Conservation (phyloP, 2,888 invertebrate genomes). For the Cecidostiba fungosa region DNA sequence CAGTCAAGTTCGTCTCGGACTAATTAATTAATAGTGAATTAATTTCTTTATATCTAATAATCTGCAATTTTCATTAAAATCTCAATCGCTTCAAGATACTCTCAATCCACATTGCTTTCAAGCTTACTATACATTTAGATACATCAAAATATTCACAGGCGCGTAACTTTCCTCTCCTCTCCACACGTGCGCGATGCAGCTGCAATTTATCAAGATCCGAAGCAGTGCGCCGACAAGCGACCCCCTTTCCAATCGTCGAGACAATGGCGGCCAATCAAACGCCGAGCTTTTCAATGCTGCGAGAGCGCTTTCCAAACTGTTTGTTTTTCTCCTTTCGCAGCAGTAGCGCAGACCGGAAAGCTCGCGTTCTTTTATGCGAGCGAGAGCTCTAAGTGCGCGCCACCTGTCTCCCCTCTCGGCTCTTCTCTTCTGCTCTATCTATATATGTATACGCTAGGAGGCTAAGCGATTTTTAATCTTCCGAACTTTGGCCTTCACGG, state of each 20-base stretch:
- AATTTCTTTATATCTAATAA: too few species aligned
- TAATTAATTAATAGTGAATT: too few species aligned
- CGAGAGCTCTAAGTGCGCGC: not conserved
- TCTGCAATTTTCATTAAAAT: too few species aligned
- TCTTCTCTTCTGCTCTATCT: not conserved
- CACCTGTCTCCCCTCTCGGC: not conserved
- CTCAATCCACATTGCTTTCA: too few species aligned
- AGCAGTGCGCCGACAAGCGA: not conserved
- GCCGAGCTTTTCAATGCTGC: slow-evolving; percentile 56
- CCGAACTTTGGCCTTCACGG: slow-evolving; percentile 37
- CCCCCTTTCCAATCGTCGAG: slow-evolving; percentile 45
- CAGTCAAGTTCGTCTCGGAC: not conserved
- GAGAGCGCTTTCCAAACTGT: slow-evolving; percentile 34
- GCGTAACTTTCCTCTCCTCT: not conserved
- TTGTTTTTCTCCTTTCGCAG: slow-evolving; percentile 35
- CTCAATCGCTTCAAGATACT: too few species aligned
- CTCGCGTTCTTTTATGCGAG: slow-evolving; percentile 29
- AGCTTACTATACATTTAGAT: too few species aligned
- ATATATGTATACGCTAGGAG: not conserved
- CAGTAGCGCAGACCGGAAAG: slow-evolving; percentile 4
- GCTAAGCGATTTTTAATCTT: slow-evolving; percentile 60
- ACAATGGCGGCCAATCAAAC: slow-evolving; percentile 61
- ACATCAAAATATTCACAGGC: not conserved
- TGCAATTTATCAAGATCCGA: slow-evolving; percentile 60
- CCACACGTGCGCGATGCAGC: slow-evolving; percentile 4